Evolutionary conservation across 2,113 vertebrate species (phyloP).

Genomic region (Xenus cinereus): DNA sequence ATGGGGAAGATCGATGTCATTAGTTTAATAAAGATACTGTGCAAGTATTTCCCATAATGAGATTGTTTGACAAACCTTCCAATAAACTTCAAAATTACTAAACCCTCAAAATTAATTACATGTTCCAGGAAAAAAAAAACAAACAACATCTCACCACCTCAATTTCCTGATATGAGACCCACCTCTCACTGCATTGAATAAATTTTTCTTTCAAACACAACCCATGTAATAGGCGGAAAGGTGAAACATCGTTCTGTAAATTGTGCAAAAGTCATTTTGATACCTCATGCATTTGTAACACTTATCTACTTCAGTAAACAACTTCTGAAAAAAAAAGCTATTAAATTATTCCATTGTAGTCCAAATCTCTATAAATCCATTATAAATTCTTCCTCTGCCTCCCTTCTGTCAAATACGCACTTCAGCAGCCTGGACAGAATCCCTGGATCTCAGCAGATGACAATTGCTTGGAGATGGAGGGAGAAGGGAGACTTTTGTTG

Average conservation of each 20-base stretch:
- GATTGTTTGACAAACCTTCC: background rate
- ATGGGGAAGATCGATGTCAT: background rate
- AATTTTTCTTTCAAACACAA: background rate
- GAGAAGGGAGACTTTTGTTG: background rate
- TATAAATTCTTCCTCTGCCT: background rate
- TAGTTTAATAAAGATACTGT: conserved; percentile 12
- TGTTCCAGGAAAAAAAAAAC: background rate
- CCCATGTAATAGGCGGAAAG: background rate
- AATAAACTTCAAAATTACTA: background rate
- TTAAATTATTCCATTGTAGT: background rate
- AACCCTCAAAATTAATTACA: conserved; percentile 15
- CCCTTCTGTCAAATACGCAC: background rate
- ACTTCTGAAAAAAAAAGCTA: background rate
- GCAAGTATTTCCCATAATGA: background rate
- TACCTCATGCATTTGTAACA: background rate
- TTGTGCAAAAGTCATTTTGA: background rate
- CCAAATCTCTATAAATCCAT: background rate
- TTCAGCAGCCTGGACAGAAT: background rate
- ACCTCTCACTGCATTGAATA: background rate
- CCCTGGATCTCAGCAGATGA: background rate
- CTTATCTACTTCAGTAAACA: accelerated
- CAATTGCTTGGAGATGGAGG: background rate
- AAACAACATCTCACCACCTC: background rate
- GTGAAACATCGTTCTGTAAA: background rate
- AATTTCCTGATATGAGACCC: background rate